These are phyloP conservation scores for Daktulosphaira vitifoliae DNA, from an alignment of 1,140 invertebrate genomes.

Conservation along the genomic window DNA sequence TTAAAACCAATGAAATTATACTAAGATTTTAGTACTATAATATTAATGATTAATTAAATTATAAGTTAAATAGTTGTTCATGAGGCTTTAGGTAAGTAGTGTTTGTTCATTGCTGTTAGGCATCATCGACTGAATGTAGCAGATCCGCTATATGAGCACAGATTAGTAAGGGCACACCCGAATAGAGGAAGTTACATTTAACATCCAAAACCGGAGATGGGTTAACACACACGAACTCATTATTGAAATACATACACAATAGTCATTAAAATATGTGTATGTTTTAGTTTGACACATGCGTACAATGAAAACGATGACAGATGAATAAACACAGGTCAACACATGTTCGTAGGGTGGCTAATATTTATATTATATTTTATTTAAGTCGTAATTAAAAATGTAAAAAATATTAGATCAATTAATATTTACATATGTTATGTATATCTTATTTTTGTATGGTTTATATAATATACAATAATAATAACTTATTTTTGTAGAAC, in stretches of 20 bases:
- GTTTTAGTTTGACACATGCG: conserved; percentile 24
- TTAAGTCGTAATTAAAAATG: no score
- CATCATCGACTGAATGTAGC: conserved; percentile 21
- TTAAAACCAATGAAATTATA: no score
- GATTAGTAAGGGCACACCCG: conserved; percentile 27
- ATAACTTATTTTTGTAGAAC: no score
- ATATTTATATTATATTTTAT: background rate
- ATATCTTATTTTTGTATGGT: no score
- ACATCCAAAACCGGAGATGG: conserved; percentile 25
- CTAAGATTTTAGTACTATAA: no score
- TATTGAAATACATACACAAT: conserved; percentile 1
- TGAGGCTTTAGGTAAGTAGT: background rate
- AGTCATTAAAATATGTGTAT: conserved; percentile 17
- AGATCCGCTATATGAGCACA: conserved; percentile 26
- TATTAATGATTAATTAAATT: no score
- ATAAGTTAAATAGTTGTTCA: no score
- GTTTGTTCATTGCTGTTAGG: conserved; percentile 16
- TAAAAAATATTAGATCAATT: no score
- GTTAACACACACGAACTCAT: conserved; percentile 13
- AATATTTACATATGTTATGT: no score
- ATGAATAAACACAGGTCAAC: conserved; percentile 27
- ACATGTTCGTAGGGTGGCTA: conserved; percentile 4
- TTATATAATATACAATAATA: no score
- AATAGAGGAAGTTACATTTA: conserved; percentile 23
- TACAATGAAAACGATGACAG: conserved; percentile 18